phyloP scores from a whole-genome alignment of 2,113 vertebrate genomes.

The Myotis lucifugus region DNA sequence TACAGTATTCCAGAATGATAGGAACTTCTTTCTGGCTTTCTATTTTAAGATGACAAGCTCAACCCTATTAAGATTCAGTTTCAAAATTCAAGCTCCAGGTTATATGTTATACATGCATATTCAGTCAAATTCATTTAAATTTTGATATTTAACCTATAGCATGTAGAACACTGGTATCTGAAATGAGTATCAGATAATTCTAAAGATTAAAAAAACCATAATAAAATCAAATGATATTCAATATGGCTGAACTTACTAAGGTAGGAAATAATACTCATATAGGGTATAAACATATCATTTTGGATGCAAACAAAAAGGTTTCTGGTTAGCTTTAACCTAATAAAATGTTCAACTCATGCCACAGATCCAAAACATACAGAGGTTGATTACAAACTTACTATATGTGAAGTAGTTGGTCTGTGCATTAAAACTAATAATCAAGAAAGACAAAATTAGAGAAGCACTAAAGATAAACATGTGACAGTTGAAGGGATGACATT shows the following conservation, averaged over 20 bases:
- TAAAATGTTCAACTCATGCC: not conserved
- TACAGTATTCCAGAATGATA: slow-evolving; percentile 17
- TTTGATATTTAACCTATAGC: slow-evolving; percentile 32
- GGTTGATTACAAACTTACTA: slow-evolving; percentile 22
- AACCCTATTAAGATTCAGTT: not conserved
- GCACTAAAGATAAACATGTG: not conserved
- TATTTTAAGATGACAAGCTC: not conserved
- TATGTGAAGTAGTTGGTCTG: not conserved
- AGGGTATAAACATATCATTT: slow-evolving; percentile 48
- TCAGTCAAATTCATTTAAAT: slow-evolving; percentile 9
- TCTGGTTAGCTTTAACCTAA: slow-evolving; percentile 38
- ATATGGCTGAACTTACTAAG: not conserved
- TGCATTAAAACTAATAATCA: not conserved
- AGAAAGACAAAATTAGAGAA: slow-evolving; percentile 50
- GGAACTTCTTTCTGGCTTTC: slow-evolving; percentile 19
- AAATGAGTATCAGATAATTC: slow-evolving; percentile 5
- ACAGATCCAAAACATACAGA: not conserved
- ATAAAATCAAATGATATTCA: slow-evolving; percentile 41
- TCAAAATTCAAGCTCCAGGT: slow-evolving; percentile 13
- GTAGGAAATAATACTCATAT: not conserved
- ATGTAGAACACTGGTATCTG: not conserved
- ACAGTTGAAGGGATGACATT: not conserved
- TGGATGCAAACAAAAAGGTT: slow-evolving; percentile 12
- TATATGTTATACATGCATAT: not conserved
- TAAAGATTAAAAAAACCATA: slow-evolving; percentile 26